These are phyloP conservation scores for Matsumyia berberina DNA, from an alignment of 2,888 invertebrate species.

Conservation along the genomic window DNA sequence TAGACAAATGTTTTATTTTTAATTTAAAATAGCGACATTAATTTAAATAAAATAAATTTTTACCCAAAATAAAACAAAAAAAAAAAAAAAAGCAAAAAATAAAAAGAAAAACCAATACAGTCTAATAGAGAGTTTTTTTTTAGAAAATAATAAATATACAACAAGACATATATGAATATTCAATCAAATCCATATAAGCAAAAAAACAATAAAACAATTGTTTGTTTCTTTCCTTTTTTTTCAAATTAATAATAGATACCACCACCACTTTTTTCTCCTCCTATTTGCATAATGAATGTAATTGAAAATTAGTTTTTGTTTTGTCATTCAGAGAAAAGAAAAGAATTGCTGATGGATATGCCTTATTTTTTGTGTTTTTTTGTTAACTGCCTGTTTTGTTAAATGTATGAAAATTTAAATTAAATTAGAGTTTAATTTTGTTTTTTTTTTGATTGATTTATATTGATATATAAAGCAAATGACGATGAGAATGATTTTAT, in stretches of 20 bases:
- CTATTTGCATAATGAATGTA: constrained; percentile 8
- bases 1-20: constrained; percentile 75
- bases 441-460: constrained; percentile 31
- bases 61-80: constrained; percentile 41
- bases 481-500: constrained; percentile 21
- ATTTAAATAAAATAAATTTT: constrained; percentile 55
- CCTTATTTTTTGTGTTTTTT: constrained; percentile 65
- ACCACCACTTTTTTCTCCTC: constrained; percentile 50
- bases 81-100: constrained; percentile 13
- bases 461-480: constrained; percentile 22
- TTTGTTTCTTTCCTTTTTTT: constrained; percentile 8
- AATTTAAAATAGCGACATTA: constrained; percentile 65
- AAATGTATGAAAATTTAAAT: constrained; percentile 41
- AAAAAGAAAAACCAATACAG: constrained; percentile 22
- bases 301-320: constrained; percentile 17
- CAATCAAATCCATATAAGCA: constrained; percentile 53
- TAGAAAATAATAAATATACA: constrained; percentile 47
- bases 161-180: constrained; percentile 55
- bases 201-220: constrained; percentile 27
- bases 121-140: constrained; percentile 43
- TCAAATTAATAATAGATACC: constrained; percentile 41
- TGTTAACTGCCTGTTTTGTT: constrained; percentile 75
- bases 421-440: constrained; percentile 38
- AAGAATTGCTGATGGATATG: constrained; percentile 47
- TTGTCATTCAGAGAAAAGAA: constrained; percentile 23